Evolutionary conservation across 2,113 vertebrate genomes (phyloP).

Genomic region (Pterocles burchelli): DNA sequence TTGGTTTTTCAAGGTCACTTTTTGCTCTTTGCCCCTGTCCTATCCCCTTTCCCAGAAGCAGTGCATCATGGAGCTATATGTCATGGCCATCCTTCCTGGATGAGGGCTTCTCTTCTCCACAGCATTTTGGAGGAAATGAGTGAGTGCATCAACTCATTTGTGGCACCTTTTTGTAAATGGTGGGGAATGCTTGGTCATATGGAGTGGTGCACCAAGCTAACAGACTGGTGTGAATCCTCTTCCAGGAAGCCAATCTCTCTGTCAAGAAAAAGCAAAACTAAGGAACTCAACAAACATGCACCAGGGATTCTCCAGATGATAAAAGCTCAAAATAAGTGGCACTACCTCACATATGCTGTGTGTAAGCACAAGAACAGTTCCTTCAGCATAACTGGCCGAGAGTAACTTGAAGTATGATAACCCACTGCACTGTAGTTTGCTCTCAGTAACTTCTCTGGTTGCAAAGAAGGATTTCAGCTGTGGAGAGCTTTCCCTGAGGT

Average conservation of each 20-base stretch:
- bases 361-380: not conserved
- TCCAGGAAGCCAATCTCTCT: not conserved
- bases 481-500: not conserved
- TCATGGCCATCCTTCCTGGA: fast-evolving
- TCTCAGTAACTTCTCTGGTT: not conserved
- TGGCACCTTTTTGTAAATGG: not conserved
- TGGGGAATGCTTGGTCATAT: not conserved
- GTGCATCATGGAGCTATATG: not conserved
- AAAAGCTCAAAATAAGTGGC: not conserved
- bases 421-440: not conserved
- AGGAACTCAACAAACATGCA: not conserved
- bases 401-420: not conserved
- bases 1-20: not conserved
- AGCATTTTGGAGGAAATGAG: not conserved
- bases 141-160: not conserved
- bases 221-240: not conserved
- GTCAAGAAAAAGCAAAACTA: not conserved
- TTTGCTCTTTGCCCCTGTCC: not conserved
- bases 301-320: not conserved
- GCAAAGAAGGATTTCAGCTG: not conserved
- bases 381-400: not conserved
- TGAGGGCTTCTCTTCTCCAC: not conserved
- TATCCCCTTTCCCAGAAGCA: not conserved
- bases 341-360: not conserved
- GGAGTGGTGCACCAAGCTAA: not conserved